A percentile compares a stretch with the other conserved stretches of the same genome.
Conservation (phyloP, 1,140 invertebrate genomes). For the Ditylenchus dipsaci region DNA sequence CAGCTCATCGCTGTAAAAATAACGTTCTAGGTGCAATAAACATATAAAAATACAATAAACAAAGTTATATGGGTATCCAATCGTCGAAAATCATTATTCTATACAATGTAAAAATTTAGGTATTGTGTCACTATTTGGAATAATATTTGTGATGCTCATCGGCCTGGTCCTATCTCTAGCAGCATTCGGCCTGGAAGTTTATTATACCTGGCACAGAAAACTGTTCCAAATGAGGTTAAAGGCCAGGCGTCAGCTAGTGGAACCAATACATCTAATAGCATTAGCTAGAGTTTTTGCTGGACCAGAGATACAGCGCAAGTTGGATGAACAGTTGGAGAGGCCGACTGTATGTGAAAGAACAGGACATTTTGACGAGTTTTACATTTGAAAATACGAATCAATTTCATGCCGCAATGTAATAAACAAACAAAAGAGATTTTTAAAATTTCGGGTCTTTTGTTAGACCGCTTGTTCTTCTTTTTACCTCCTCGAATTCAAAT, state of each 20-base stretch:
- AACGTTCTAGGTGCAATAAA: too few relatives aligned
- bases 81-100: too few relatives aligned
- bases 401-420: too few relatives aligned
- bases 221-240: not conserved
- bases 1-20: too few relatives aligned
- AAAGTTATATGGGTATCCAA: too few relatives aligned
- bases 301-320: not conserved
- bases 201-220: constrained; percentile 16
- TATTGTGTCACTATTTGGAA: constrained; percentile 20
- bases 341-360: not conserved
- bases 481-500: too few relatives aligned
- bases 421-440: too few relatives aligned
- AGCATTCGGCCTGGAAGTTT: constrained; percentile 20
- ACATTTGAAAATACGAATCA: not conserved
- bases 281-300: constrained; percentile 1
- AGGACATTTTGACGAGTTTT: not conserved
- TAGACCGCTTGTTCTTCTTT: too few relatives aligned
- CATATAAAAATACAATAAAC: too few relatives aligned
- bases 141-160: constrained; percentile 5
- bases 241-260: constrained; percentile 1
- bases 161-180: constrained; percentile 14
- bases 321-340: constrained; percentile 3
- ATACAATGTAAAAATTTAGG: too few relatives aligned
- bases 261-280: constrained; percentile 6
- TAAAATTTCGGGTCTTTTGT: too few relatives aligned